These are phyloP conservation scores for Heliocidaris tuberculata DNA, from an alignment of 35 echinoderm and acorn worm genomes.

Conservation along the genomic window DNA sequence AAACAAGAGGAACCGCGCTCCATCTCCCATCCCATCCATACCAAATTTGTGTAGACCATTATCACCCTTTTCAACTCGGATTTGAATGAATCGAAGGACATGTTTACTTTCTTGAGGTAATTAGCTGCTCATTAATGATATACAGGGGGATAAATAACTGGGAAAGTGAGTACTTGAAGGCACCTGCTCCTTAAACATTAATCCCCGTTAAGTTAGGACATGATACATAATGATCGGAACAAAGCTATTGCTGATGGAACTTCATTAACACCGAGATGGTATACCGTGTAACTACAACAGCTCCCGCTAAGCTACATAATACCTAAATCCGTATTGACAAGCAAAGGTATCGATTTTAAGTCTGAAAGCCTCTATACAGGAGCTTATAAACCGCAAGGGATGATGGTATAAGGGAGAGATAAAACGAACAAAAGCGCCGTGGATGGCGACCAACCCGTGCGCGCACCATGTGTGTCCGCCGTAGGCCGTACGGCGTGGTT, in stretches of 20 bases:
- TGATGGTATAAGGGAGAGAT: background rate
- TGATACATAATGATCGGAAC: background rate
- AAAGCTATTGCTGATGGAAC: background rate
- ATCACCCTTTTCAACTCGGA: background rate
- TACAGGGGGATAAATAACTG: background rate
- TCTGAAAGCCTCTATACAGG: background rate
- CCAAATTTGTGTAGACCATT: background rate
- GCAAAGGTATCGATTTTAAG: conserved; percentile 12
- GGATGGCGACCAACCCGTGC: background rate
- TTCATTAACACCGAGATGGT: conserved; percentile 20
- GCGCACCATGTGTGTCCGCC: conserved; percentile 6
- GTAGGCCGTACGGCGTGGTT: background rate
- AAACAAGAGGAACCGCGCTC: background rate
- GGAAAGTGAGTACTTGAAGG: background rate
- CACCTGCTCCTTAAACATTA: conserved; percentile 25
- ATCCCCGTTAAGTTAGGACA: conserved; percentile 19
- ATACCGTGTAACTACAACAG: conserved; percentile 7
- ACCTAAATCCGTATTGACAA: conserved; percentile 32
- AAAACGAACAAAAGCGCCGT: conserved; percentile 31
- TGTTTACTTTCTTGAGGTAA: background rate
- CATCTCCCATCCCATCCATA: background rate
- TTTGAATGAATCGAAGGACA: background rate
- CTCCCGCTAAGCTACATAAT: conserved; percentile 16
- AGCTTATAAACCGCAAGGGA: conserved; percentile 23
- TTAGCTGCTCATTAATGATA: background rate